Evolutionary conservation across 2,797 vertebrate species (phyloP).

Genomic region (Halcyon chelicuti): DNA sequence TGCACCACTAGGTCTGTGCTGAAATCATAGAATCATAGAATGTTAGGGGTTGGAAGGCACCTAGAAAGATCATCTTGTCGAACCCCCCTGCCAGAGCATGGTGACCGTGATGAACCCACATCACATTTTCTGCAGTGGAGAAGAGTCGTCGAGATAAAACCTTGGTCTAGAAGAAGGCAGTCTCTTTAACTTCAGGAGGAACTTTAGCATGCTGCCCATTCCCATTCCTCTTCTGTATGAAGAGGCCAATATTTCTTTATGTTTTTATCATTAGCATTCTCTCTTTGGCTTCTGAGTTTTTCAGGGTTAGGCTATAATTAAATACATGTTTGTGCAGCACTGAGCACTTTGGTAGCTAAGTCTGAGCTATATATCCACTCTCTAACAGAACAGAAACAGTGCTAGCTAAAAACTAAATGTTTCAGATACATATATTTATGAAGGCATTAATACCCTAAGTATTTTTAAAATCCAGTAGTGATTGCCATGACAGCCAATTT

Average conservation of each 20-base stretch:
- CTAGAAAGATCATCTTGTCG: too few relatives aligned
- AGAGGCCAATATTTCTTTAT: neutral
- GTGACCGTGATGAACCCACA: neutral
- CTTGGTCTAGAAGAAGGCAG: neutral
- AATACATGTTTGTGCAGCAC: neutral
- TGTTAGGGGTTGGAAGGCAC: too few relatives aligned
- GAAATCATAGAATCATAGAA: neutral
- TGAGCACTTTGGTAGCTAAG: neutral
- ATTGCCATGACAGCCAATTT: neutral
- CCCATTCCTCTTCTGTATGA: neutral
- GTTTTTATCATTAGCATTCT: neutral
- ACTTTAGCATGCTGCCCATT: neutral
- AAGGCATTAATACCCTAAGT: neutral
- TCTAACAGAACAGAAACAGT: neutral
- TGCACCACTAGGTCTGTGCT: neutral
- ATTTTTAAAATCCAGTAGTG: neutral
- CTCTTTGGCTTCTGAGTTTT: neutral
- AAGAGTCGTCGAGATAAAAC: neutral
- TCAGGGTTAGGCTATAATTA: neutral
- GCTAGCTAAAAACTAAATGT: neutral
- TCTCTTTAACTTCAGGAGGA: neutral
- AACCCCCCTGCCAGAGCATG: too few relatives aligned
- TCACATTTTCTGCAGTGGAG: neutral
- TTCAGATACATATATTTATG: neutral
- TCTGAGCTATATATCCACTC: neutral